Conservation (phyloP, 2,113 vertebrate genomes). For the Oreotrochilus melanogaster region DNA sequence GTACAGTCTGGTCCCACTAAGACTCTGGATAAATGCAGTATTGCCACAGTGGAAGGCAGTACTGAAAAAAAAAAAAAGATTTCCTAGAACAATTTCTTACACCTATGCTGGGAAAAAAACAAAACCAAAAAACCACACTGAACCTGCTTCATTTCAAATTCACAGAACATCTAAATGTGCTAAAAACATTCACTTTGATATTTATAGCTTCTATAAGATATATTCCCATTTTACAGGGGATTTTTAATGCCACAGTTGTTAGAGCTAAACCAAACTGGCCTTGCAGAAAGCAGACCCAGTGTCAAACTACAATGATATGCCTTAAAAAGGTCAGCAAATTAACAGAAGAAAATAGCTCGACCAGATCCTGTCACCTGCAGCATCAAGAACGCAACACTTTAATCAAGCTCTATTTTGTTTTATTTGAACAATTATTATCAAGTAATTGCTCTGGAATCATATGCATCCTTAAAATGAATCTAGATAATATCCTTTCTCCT, state of each 20-base stretch:
- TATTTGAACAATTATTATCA: constrained; percentile 54
- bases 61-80: background rate
- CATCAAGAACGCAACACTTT: background rate
- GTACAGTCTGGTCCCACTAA: background rate
- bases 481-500: constrained; percentile 41
- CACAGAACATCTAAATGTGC: background rate
- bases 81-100: constrained; percentile 16
- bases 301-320: constrained; percentile 3
- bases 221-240: constrained; percentile 13
- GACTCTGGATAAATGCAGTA: constrained; percentile 24
- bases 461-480: constrained; percentile 31
- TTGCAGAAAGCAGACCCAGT: constrained; percentile 27
- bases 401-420: constrained; percentile 16
- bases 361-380: constrained; percentile 9
- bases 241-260: constrained; percentile 7
- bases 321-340: constrained; percentile 23
- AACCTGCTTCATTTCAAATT: constrained; percentile 22
- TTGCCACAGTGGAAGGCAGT: constrained; percentile 3
- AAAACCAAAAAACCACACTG: background rate
- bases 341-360: background rate
- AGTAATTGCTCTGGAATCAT: constrained; percentile 56
- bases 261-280: constrained; percentile 33
- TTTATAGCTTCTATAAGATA: constrained; percentile 5
- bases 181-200: constrained; percentile 4
- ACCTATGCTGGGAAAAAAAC: background rate